phyloP scores from a whole-genome alignment of 2,888 invertebrate genomes.

The Laothoe populi region DNA sequence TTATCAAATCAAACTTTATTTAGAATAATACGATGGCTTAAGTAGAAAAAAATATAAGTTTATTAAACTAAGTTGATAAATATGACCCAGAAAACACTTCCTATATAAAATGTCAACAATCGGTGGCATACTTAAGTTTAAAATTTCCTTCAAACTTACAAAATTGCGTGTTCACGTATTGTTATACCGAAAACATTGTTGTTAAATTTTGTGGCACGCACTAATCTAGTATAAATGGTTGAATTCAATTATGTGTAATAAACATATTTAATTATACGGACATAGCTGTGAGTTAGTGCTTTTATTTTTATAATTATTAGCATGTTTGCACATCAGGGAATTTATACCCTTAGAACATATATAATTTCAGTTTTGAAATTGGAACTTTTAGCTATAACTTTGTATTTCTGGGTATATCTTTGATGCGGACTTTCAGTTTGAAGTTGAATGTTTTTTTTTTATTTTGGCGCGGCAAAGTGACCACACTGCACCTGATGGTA shows the following conservation, averaged over 20 bases:
- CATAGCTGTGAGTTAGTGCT: constrained; percentile 1
- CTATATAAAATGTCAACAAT: constrained; percentile 12
- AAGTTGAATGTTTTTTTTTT: too few species aligned
- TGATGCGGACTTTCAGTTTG: too few species aligned
- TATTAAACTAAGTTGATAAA: not conserved
- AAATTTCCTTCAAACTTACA: constrained; percentile 11
- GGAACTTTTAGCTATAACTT: too few species aligned
- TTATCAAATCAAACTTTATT: too few species aligned
- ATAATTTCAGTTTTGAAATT: not conserved
- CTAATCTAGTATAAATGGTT: constrained; percentile 24
- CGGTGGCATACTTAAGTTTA: constrained; percentile 8
- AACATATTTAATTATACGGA: constrained; percentile 19
- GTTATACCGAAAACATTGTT: constrained; percentile 19
- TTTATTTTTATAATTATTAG: constrained; percentile 5
- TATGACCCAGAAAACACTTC: constrained; percentile 19
- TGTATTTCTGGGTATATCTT: too few species aligned
- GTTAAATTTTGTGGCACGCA: constrained; percentile 26
- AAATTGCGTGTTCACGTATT: constrained; percentile 19
- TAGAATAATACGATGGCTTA: too few species aligned
- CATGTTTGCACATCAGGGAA: constrained; percentile 2
- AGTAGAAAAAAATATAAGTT: not conserved
- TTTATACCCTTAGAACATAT: not conserved
- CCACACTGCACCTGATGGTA: too few species aligned
- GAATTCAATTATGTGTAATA: constrained; percentile 22
- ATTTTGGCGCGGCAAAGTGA: too few species aligned